Percentiles rank a stretch among this genome's conserved stretches.
Conservation (phyloP, 35 echinoderm and acorn worm genomes). For the Lytechinus variegatus region DNA sequence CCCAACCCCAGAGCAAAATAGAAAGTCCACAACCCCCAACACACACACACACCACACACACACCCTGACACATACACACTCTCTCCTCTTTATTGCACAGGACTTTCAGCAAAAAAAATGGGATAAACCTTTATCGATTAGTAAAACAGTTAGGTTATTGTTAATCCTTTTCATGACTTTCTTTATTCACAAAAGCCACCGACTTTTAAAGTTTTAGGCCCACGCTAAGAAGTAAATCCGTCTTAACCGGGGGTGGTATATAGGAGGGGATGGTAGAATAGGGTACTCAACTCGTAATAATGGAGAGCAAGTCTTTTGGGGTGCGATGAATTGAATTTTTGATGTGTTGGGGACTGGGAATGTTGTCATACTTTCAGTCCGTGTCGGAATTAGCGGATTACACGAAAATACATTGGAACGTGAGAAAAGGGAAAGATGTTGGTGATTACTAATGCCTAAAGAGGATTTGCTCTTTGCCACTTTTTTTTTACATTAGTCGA, state of each 20-base stretch:
- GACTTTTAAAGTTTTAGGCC: neutral
- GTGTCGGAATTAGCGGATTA: constrained; percentile 10
- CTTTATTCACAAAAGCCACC: neutral
- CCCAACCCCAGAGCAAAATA: too few species aligned
- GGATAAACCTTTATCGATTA: neutral
- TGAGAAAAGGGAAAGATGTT: neutral
- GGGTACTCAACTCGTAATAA: neutral
- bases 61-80: too few species aligned
- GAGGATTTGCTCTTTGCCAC: neutral
- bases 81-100: too few species aligned
- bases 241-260: neutral
- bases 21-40: too few species aligned
- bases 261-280: neutral
- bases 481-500: neutral
- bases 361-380: neutral
- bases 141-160: neutral
- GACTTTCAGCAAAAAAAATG: neutral
- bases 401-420: neutral
- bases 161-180: neutral
- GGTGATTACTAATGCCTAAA: neutral
- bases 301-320: neutral
- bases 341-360: neutral
- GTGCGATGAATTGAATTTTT: neutral
- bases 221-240: neutral
- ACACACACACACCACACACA: too few species aligned